phyloP scores from a whole-genome alignment of 2,797 vertebrate genomes.

The Micrastur ruficollis region DNA sequence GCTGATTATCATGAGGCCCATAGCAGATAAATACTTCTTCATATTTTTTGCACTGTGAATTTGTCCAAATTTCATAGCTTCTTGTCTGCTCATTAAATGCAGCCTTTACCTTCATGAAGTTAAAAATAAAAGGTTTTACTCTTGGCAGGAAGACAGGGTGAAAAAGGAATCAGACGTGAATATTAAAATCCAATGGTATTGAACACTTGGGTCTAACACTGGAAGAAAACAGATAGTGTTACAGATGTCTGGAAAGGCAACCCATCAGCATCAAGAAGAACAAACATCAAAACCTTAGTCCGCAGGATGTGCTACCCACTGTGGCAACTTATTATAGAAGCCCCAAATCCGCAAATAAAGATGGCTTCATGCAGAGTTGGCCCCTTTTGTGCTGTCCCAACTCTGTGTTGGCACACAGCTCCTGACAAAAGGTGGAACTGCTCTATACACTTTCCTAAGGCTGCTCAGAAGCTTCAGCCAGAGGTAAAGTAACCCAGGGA shows the following conservation, averaged over 20 bases:
- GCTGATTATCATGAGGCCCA: conserved; percentile 89
- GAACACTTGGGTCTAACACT: not conserved
- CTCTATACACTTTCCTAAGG: not conserved
- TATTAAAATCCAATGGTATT: not conserved
- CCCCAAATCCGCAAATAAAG: not conserved
- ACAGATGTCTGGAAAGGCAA: not conserved
- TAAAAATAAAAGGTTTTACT: not conserved
- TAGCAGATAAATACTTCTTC: conserved; percentile 92
- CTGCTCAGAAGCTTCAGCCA: not conserved
- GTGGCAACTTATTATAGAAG: not conserved
- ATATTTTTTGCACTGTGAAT: conserved; percentile 65
- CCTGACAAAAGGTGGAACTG: not conserved
- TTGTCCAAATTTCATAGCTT: conserved; percentile 86
- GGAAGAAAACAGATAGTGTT: not conserved
- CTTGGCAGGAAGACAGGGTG: not conserved
- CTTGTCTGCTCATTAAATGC: conserved; percentile 79
- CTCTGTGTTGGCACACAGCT: not conserved
- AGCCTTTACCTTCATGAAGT: conserved; percentile 82
- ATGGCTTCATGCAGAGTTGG: not conserved
- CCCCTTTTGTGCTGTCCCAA: not conserved
- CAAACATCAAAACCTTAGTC: not conserved
- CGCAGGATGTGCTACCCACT: not conserved
- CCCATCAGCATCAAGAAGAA: not conserved
- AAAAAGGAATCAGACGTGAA: not conserved
- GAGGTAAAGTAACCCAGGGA: not conserved